These are phyloP conservation scores for Unio pictorum DNA, from an alignment of 2,888 invertebrate species.

Conservation along the genomic window DNA sequence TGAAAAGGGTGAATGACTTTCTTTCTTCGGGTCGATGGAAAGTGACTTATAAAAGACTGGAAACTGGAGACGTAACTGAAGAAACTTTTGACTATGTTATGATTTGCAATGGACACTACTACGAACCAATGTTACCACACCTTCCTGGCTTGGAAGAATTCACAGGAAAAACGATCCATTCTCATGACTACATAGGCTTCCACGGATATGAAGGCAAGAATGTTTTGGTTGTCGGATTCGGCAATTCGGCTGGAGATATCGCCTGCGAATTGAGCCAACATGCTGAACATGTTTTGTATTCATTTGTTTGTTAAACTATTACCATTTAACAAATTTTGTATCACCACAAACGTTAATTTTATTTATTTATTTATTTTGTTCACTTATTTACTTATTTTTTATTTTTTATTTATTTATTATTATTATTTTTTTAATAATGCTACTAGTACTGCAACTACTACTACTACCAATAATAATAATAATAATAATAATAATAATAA, in stretches of 20 bases:
- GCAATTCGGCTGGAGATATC: conserved; percentile 22
- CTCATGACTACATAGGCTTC: conserved; percentile 22
- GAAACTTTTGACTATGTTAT: conserved; percentile 47
- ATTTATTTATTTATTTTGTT: too few species aligned
- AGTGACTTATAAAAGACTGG: conserved; percentile 39
- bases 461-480: too few species aligned
- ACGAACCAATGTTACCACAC: conserved; percentile 26
- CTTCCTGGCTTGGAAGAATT: conserved; percentile 32
- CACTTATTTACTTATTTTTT: too few species aligned
- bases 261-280: conserved; percentile 27
- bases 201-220: conserved; percentile 20
- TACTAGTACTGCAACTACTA: too few species aligned
- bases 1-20: conserved; percentile 41
- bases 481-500: too few species aligned
- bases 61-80: conserved; percentile 29
- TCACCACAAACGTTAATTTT: too few species aligned
- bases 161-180: conserved; percentile 29
- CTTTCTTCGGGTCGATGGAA: conserved; percentile 51
- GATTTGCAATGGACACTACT: conserved; percentile 49
- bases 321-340: too few species aligned
- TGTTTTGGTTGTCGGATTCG: conserved; percentile 19
- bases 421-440: too few species aligned
- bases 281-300: conserved; percentile 26
- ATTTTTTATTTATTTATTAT: too few species aligned
- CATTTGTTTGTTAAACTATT: background rate